Base-by-base conservation (phyloP, 2,888 invertebrate genomes). In the Diplolepis rosae region DNA sequence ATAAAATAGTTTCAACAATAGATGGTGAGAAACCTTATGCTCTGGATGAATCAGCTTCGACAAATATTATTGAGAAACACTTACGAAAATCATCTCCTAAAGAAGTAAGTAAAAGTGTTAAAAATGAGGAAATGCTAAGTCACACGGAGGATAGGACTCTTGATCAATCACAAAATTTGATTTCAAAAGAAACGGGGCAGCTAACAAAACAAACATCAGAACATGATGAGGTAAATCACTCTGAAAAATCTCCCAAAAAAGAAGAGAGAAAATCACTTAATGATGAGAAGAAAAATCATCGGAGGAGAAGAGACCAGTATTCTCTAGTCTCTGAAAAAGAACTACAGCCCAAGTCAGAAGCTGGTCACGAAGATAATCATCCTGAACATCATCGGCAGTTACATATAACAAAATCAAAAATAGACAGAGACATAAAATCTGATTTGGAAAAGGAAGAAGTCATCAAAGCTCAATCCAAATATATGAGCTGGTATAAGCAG, bases 401-500 rank as follows among this genome's bases (percentile, higher is more conserved):
- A 24, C 11, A 4, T 27, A 13, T 30, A 51, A 5, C 11, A 39
- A 42, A 67, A 68, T 30, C 70, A 65, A 32, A 30, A 54, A 68
- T 24, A n/a, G 65, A 51, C 56, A 69, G 66, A 68, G 30, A 76
- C 80, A 42, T 79, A 78, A 39, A 71, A 71, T 27, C 78, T 9
- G 66, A 56, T 18, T 11, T 24, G 0, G 32, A 13, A 27, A 52
- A 39, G 3, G 65, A 73, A n/a, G 61, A 61, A 27, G 22, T 35
- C 24, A 6, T 27, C 11, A 75, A 73, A 27, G 73, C 79, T 7
- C 75, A 79, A 18, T 85, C 87, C 6, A 84, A 88, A 35, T 88
- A 89, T 68, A 89, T 89, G 89, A 85, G 84, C 11, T 87, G 88
- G 88, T 89, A 89, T 76, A 86, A 86, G 66, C 82, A 87, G 65